Conservation (phyloP, 2,888 invertebrate species). For the Mesoligia furuncula region DNA sequence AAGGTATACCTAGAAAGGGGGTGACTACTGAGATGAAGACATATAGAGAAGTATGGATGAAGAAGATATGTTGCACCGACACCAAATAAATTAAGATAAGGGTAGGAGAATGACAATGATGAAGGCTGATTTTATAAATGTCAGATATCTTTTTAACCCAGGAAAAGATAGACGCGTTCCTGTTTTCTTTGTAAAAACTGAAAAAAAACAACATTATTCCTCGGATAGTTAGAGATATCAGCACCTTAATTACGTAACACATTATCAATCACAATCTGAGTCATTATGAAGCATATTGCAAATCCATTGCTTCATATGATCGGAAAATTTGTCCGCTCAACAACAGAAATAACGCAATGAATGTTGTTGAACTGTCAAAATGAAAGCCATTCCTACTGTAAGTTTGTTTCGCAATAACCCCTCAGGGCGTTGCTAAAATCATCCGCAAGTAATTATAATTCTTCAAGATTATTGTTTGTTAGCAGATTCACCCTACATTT, state of each 20-base stretch:
- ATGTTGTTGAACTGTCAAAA: too few relatives aligned
- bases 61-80: not conserved
- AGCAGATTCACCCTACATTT: not conserved
- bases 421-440: not conserved
- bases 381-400: too few relatives aligned
- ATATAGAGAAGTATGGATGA: not conserved
- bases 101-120: not conserved
- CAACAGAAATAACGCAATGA: too few relatives aligned
- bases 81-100: not conserved
- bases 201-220: not conserved
- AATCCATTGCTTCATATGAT: too few relatives aligned
- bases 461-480: too few relatives aligned
- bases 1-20: not conserved
- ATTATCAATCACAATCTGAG: too few relatives aligned
- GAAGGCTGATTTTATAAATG: not conserved
- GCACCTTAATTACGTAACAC: too few relatives aligned
- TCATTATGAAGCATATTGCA: too few relatives aligned
- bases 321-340: too few relatives aligned
- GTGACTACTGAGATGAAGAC: not conserved
- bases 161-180: not conserved
- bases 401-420: too few relatives aligned
- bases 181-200: not conserved
- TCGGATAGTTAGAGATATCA: too few relatives aligned
- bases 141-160: not conserved
- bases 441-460: not conserved